A percentile compares a stretch with the other conserved stretches of the same genome.
phyloP scores from a whole-genome alignment of 2,113 vertebrate species.

The Trichechus manatus region DNA sequence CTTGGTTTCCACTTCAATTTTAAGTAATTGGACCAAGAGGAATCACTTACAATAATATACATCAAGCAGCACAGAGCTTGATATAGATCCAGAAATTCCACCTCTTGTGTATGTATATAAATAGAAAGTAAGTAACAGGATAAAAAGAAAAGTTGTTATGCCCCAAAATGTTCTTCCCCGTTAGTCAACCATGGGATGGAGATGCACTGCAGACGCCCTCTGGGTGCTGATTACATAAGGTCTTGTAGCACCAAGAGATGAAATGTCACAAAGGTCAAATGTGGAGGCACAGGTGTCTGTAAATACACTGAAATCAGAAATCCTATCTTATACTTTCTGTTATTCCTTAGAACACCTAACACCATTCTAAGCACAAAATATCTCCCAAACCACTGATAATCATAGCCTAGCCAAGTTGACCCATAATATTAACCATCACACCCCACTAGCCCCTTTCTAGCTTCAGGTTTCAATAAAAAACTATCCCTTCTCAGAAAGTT shows the following conservation, averaged over 20 bases:
- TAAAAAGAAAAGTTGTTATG: not conserved
- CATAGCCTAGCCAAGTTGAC: too few relatives aligned
- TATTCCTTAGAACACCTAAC: not conserved
- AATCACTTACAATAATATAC: not conserved
- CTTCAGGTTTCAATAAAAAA: not conserved
- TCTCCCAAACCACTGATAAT: too few relatives aligned
- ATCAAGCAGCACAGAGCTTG: not conserved
- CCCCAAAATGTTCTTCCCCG: not conserved
- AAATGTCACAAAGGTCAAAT: not conserved
- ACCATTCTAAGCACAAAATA: not conserved
- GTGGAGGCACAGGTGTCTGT: not conserved
- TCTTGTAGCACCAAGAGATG: not conserved
- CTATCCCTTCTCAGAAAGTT: not conserved
- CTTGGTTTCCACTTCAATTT: not conserved
- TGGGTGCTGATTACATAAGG: not conserved
- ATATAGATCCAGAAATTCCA: not conserved
- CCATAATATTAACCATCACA: too few relatives aligned
- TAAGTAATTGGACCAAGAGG: conserved; percentile 6
- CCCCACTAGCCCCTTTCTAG: not conserved
- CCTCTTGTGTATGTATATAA: not conserved
- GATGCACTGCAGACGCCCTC: too few relatives aligned
- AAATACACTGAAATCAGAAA: not conserved
- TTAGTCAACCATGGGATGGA: not conserved
- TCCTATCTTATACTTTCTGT: not conserved
- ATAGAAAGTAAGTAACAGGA: not conserved